These are phyloP conservation scores for Hemicentrotus pulcherrimus DNA, from an alignment of 35 echinoderm and acorn worm genomes.

Conservation along the genomic window DNA sequence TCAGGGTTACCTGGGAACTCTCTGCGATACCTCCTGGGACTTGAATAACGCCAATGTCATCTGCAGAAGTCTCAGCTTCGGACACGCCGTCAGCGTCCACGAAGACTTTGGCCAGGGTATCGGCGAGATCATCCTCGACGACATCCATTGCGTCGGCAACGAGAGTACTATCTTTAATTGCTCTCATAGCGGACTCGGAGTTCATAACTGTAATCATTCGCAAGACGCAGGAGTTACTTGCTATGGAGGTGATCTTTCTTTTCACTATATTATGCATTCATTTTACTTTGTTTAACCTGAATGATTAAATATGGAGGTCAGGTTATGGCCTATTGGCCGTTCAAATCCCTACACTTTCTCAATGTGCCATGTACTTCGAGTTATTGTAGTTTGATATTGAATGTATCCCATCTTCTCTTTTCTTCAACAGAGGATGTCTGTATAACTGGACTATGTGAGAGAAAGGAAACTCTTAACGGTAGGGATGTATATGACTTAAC, in stretches of 20 bases:
- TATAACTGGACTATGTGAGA: background rate
- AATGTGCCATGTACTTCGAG: background rate
- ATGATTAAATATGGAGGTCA: no score
- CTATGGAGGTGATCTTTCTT: background rate
- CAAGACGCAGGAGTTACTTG: constrained; percentile 73
- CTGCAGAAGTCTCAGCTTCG: background rate
- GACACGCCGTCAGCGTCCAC: background rate
- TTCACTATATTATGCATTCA: background rate
- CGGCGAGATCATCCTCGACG: constrained; percentile 21
- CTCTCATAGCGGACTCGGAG: constrained; percentile 24
- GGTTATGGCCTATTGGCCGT: no score
- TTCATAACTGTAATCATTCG: constrained; percentile 56
- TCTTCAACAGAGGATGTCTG: background rate
- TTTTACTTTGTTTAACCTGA: no score
- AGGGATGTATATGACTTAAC: background rate
- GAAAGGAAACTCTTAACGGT: background rate
- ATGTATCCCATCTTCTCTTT: background rate
- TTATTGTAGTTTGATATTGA: background rate
- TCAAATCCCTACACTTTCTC: no score
- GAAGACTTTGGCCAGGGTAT: constrained; percentile 9
- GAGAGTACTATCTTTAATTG: constrained; percentile 38
- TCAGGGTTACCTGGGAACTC: constrained; percentile 46
- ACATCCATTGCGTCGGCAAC: constrained; percentile 30
- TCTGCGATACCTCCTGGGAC: constrained; percentile 59
- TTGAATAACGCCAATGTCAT: constrained; percentile 53